Evolutionary conservation across 1,140 invertebrate species (phyloP).

Genomic region (Solenopsis invicta): DNA sequence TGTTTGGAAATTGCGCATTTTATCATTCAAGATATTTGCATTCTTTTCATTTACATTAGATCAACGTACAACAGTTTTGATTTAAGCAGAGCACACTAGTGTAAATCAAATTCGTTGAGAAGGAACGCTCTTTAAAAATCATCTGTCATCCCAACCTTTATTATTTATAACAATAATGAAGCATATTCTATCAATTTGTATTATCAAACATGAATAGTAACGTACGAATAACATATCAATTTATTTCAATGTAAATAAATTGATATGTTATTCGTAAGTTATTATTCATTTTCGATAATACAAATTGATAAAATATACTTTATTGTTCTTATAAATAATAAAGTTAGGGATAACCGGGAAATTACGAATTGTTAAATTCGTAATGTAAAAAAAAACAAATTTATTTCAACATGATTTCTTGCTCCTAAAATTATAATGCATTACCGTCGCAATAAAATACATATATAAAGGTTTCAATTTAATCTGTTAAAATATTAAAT

Average conservation of each 20-base stretch:
- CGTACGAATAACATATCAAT: background rate
- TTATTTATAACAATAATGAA: constrained; percentile 9
- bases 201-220: background rate
- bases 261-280: background rate
- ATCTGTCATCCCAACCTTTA: background rate
- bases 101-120: too few species aligned
- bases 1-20: too few species aligned
- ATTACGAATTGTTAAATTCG: too few species aligned
- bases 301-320: constrained; percentile 1
- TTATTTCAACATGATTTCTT: background rate
- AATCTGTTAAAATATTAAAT: background rate
- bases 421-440: background rate
- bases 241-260: background rate
- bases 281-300: background rate
- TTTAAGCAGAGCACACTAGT: too few species aligned
- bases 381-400: background rate
- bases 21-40: too few species aligned
- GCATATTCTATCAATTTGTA: background rate
- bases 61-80: too few species aligned
- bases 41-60: too few species aligned
- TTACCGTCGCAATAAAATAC: background rate
- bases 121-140: background rate
- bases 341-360: background rate
- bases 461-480: background rate
- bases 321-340: constrained; percentile 9